Evolutionary conservation across 2,888 invertebrate genomes (phyloP).

Genomic region (Microplitis manilae): DNA sequence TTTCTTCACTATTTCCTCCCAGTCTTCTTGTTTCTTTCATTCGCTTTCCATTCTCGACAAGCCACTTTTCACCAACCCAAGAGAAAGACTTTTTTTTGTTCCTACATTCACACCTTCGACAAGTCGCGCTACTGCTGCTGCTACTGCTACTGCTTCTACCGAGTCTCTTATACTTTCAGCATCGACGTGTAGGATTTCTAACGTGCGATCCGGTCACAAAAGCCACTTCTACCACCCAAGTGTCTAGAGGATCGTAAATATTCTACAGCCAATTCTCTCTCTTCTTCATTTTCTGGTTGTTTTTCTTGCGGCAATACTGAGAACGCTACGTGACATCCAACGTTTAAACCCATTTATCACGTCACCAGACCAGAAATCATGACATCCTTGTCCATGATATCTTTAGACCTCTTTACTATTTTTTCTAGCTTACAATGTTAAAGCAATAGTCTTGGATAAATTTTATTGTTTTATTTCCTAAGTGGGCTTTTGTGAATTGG

Average conservation of each 20-base stretch:
- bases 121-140: conserved; percentile 44
- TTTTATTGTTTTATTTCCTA: no score
- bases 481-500: conserved; percentile 16
- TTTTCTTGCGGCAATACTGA: conserved; percentile 18
- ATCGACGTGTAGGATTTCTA: conserved; percentile 53
- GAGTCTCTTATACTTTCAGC: conserved; percentile 26
- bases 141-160: conserved; percentile 18
- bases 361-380: no score
- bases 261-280: conserved; percentile 60
- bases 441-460: conserved; percentile 32
- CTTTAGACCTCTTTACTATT: no score
- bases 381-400: no score
- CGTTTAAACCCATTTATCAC: no score
- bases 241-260: conserved; percentile 58
- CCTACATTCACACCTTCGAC: conserved; percentile 55
- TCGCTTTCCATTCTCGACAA: conserved; percentile 42
- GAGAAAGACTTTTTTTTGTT: conserved; percentile 54
- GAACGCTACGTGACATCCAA: conserved; percentile 9
- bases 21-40: conserved; percentile 7
- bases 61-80: conserved; percentile 55
- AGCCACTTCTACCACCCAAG: conserved; percentile 42
- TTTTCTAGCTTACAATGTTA: no score
- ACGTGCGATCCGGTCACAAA: conserved; percentile 54
- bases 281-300: conserved; percentile 20
- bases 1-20: background rate